Base-by-base conservation (phyloP, 2,797 vertebrate genomes). In the Todus mexicanus region DNA sequence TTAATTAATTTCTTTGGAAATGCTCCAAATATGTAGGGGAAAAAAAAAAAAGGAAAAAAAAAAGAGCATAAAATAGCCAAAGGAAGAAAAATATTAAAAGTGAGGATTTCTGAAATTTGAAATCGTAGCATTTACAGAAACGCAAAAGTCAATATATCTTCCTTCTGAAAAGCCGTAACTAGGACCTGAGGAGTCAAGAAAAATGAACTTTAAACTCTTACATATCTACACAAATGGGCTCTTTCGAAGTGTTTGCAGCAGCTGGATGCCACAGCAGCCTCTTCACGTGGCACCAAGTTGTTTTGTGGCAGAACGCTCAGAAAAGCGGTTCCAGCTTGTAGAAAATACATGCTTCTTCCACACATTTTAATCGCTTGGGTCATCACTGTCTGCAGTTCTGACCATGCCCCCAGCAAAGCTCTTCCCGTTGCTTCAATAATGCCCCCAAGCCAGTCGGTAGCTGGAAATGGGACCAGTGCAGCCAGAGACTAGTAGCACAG, bases 1-100 rank as follows among this genome's bases (percentile, higher is more conserved):
- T 89, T 85, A 93, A 95, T 91, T 96, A 88, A 91, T 96, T 92
- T 94, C 51, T 87, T 91, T 96, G 95, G 92, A 89, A 57, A 90
- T 65, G 54, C 80, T 93, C 92, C 90, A 97, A 82, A 64, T 27
- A 71, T 40, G 53, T 61, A 37, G 8, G 12, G 26, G 2, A 2
- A 3, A 27, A 48, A 50, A 77, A 33, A 51, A 82, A 81, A 84
- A 37, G 81, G 35, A 3, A 4, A n/a, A 38, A 54, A 75, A n/a
- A 50, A 78, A 80, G 23, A 93, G 77, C 54, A 57, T 37, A 78
- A 66, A 68, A 65, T 35, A 88, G 35, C 42, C 45, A 80, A 89
- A 89, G 61, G 26, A 91, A 84, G 40, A 91, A 84, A 90, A 86
- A 71, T 45, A 53, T 20, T 42, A 70, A 47, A 70, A 92, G 37